Evolutionary conservation across 2,797 vertebrate species (phyloP), one percentile per base, ranked within the genome.

Genomic region (Cetoscarus ocellatus): DNA sequence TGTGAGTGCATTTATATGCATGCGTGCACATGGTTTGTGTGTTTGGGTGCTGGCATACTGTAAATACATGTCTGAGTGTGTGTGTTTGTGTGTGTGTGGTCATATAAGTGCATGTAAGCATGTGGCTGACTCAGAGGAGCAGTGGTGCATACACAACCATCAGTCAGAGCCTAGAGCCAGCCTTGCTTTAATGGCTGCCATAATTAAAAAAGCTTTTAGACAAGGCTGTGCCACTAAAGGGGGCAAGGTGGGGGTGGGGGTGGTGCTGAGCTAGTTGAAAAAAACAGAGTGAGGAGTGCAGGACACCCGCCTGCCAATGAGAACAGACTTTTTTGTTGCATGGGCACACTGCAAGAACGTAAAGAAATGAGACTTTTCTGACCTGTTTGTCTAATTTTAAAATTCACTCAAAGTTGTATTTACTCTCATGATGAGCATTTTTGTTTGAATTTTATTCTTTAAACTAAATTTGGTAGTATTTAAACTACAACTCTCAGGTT

Each of bases 161-260:
- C 81, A 77, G 61, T 84, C 84, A 75, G 69, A 86, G 80, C 43
- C 42, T 58, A 69, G 74, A 88, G 84, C 77, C 77, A 83, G 74
- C 69, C 68, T 34, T 69, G 45, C 80, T 81, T 86, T 93, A 93
- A 93, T 92, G 90, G 89, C 76, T 79, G 85, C 88, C 87, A 89
- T 93, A 93, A 94, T 94, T 93, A 93, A 94, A 93, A 94, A 94
- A 94, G 93, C 93, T 94, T 94, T 94, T 93, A 94, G 92, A 87
- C 80, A 65, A 89, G 84, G 92, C 83, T 85, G 89, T 79, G 80
- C 71, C 85, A 83, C 86, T 73, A 43, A 73, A 80, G 86, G 78
- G 74, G 83, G 74, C 71, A 71, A 69, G 76, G 71, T 70, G 87
- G 77, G 70, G 80, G 86, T 35, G 52, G 70, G 70, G 80, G 86